phyloP scores from a whole-genome alignment of 2,888 invertebrate species.

The Lapara coniferarum region DNA sequence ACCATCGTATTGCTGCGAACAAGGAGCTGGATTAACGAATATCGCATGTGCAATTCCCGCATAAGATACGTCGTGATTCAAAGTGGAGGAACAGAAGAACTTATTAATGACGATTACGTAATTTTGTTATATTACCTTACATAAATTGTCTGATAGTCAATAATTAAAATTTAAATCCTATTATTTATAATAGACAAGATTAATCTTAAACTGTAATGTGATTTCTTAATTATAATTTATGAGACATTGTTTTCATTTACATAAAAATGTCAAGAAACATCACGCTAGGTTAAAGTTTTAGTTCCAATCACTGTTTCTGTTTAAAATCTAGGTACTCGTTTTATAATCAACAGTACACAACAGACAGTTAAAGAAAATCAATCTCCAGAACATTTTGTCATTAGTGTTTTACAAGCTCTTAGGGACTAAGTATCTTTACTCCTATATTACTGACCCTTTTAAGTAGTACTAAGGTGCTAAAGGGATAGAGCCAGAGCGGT shows the following conservation, averaged over 20 bases:
- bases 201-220: too few species aligned
- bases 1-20: background rate
- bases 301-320: background rate
- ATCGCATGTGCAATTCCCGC: background rate
- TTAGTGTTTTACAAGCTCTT: constrained; percentile 43
- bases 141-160: too few species aligned
- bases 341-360: constrained; percentile 45
- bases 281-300: background rate
- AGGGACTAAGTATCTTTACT: background rate
- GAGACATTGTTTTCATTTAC: too few species aligned
- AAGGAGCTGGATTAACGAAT: background rate
- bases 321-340: constrained; percentile 35
- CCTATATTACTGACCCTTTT: constrained; percentile 39
- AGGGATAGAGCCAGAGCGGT: background rate
- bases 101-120: too few species aligned
- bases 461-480: constrained; percentile 7
- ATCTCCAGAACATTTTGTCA: constrained; percentile 55
- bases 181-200: too few species aligned
- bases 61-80: background rate
- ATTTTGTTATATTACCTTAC: too few species aligned
- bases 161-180: too few species aligned
- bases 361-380: constrained; percentile 56
- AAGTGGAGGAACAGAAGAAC: too few species aligned
- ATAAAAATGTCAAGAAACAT: too few species aligned
- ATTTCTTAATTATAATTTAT: too few species aligned